Evolutionary conservation across 2,888 invertebrate genomes (phyloP).

Genomic region (Synergus umbraculus): DNA sequence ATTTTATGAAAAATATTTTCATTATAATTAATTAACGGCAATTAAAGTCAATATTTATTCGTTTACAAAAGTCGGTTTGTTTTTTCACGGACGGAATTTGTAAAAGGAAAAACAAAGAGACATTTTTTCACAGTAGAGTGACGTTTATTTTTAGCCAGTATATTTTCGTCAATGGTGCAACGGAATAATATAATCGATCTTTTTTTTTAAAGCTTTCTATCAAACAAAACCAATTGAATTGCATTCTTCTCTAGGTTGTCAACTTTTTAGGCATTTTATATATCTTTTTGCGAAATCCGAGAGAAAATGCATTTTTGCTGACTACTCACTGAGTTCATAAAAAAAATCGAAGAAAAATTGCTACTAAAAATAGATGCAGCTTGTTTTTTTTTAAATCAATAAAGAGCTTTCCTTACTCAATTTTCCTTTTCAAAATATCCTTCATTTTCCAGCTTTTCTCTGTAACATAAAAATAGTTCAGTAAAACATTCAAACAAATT

Average conservation of each 20-base stretch:
- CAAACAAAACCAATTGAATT: neutral
- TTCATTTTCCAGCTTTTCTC: neutral
- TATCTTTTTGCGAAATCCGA: too few species aligned
- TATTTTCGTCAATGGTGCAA: neutral
- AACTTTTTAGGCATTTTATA: neutral
- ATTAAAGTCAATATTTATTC: neutral
- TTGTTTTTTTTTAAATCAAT: neutral
- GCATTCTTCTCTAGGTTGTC: neutral
- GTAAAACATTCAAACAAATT: too few species aligned
- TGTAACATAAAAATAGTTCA: neutral
- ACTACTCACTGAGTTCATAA: neutral
- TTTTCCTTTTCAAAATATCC: too few species aligned
- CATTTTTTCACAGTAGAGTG: neutral
- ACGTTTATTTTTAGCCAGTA: constrained; percentile 5
- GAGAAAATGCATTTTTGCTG: too few species aligned
- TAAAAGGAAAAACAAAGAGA: neutral
- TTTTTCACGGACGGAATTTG: neutral
- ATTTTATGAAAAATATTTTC: neutral
- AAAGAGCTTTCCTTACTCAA: neutral
- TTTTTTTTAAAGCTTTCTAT: neutral
- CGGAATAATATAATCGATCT: neutral
- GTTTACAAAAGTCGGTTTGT: neutral
- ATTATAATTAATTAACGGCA: neutral
- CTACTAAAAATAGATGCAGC: neutral
- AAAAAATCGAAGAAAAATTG: neutral